phyloP scores from a whole-genome alignment of 2,797 vertebrate species.

The Xyrichtys novacula region DNA sequence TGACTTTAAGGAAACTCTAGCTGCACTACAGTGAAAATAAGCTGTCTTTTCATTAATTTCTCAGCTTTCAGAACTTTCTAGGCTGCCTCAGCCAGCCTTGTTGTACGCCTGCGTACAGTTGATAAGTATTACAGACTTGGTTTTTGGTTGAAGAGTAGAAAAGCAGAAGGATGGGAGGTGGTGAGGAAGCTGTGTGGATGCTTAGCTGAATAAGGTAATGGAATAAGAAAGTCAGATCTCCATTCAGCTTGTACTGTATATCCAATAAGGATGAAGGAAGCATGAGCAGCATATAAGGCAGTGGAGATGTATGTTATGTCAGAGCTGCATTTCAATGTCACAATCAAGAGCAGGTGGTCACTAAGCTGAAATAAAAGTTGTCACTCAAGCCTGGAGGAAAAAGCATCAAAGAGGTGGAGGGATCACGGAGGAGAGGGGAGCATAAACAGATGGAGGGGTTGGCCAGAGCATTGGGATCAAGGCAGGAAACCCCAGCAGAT shows the following conservation, averaged over 20 bases:
- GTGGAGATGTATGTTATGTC: slow-evolving; percentile 4
- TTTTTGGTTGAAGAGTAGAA: slow-evolving; percentile 63
- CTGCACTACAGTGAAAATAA: neutral
- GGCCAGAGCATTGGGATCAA: slow-evolving; percentile 34
- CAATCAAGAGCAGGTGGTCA: slow-evolving; percentile 13
- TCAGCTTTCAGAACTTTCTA: neutral
- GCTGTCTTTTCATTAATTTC: neutral
- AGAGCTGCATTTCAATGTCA: neutral
- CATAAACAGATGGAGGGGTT: slow-evolving; percentile 48
- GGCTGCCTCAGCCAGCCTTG: slow-evolving; percentile 29
- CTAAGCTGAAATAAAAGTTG: slow-evolving; percentile 21
- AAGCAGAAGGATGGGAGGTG: slow-evolving; percentile 69
- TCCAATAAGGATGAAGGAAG: no score
- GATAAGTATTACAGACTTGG: slow-evolving; percentile 72
- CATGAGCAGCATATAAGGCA: slow-evolving; percentile 39
- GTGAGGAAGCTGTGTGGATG: slow-evolving; percentile 43
- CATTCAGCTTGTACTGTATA: slow-evolving; percentile 45
- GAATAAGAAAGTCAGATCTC: slow-evolving; percentile 51
- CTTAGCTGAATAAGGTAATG: slow-evolving; percentile 36
- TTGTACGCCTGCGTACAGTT: slow-evolving; percentile 51
- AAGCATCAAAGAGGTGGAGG: slow-evolving; percentile 13
- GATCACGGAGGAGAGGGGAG: slow-evolving; percentile 28
- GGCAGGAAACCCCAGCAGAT: slow-evolving; percentile 70
- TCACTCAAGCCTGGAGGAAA: neutral
- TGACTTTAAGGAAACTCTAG: neutral